Evolutionary conservation across 2,888 invertebrate genomes (phyloP).

Genomic region (Charanyca ferruginea): DNA sequence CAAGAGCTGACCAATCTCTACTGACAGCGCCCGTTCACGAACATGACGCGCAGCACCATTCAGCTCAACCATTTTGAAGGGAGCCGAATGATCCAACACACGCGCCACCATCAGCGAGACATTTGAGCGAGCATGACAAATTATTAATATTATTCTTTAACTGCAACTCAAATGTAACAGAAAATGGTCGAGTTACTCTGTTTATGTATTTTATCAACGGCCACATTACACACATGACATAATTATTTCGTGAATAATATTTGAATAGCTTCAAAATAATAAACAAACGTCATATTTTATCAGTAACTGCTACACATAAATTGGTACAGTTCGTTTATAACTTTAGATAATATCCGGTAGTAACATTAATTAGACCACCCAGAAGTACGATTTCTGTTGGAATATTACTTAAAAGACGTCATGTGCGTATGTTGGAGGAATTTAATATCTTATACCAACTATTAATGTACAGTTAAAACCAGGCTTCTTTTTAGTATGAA

Average conservation of each 20-base stretch:
- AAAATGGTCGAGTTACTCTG: too few species aligned
- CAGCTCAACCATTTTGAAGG: too few species aligned
- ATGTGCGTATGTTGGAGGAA: not conserved
- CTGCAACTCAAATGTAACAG: too few species aligned
- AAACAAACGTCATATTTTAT: constrained; percentile 28
- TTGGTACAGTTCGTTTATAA: constrained; percentile 36
- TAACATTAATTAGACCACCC: constrained; percentile 43
- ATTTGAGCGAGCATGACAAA: too few species aligned
- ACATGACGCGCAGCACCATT: too few species aligned
- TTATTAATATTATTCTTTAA: too few species aligned
- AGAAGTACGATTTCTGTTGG: not conserved
- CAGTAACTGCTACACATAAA: constrained; percentile 11
- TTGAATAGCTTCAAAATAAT: not conserved
- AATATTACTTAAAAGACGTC: constrained; percentile 5
- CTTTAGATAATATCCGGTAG: constrained; percentile 36
- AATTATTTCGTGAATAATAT: not conserved
- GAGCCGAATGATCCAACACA: too few species aligned
- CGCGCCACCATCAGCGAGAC: too few species aligned
- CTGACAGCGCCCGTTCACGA: too few species aligned
- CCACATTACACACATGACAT: not conserved
- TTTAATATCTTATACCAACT: not conserved
- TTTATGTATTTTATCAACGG: not conserved
- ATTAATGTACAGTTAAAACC: not conserved
- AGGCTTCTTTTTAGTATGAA: too few species aligned
- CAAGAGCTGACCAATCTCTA: too few species aligned